Evolutionary conservation across 2,113 vertebrate genomes (phyloP), one percentile per base, ranked within the genome.

Genomic region (Anguilla japonica): DNA sequence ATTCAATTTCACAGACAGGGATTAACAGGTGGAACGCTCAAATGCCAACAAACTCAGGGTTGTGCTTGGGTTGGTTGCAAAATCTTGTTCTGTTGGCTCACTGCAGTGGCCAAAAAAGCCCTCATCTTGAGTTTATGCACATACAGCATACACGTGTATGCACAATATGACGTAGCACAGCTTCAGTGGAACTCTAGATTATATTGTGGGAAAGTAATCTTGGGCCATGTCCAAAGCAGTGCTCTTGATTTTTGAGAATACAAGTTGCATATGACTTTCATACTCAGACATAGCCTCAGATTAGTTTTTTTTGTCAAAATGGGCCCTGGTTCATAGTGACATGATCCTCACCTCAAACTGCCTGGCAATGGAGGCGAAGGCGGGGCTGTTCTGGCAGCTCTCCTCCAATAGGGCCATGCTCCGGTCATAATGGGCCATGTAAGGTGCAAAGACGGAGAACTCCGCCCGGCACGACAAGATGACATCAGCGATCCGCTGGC

Each of bases 361-460:
- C 20, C 92, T 95, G 89, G 99, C 91, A 11, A 95, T 85, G 20
- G 95, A 90, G 3, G 96, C 93, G 89, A 99, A 94, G 34, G 91
- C 93, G 13, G 97, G 95, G 43, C 90, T 95, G 13, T 93, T 95
- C 81, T 94, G 91, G 87, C 97, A 97, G 91, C 88, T 96, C 87
- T 98, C 96, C 83, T 97, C 94, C 67, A 99, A 94, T 90, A 98
- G 93, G 89, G 92, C 95, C 92, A 97, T 95, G 91, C 94, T 97
- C 85, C 93, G 95, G 89, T 99, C 98, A 26, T 98, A 99, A 89
- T 97, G 95, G 26, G 93, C 93, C 46, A 99, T 97, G 84, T 97
- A 98, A 57, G 95, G 90, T 6, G 95, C 96, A 9, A 98, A 99
- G 89, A 97, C 94, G 84, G 95, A 91, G 84, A 99, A 96, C 87